Percentiles rank a stretch among this genome's conserved stretches.
phyloP scores from a whole-genome alignment of 2,888 invertebrate genomes.

The Kuschelorhynchus macadamiae region DNA sequence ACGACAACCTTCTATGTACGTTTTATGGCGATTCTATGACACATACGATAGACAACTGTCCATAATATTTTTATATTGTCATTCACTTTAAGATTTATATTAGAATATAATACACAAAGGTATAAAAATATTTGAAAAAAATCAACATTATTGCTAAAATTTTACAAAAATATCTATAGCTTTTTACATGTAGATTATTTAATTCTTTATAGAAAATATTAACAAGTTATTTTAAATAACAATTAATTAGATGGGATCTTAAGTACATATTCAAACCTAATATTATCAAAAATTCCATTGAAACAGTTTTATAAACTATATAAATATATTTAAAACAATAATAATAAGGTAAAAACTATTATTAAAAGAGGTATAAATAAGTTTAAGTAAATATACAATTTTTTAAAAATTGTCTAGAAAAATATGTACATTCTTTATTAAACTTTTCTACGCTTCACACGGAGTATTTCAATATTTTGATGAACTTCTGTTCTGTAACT shows the following conservation, averaged over 20 bases:
- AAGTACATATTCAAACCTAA: conserved; percentile 37
- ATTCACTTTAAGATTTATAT: conserved; percentile 10
- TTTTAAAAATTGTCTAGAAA: conserved; percentile 1
- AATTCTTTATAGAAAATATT: conserved; percentile 19
- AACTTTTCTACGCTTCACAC: no score
- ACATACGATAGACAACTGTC: no score
- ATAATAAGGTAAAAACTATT: conserved; percentile 38
- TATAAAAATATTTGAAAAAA: conserved; percentile 24
- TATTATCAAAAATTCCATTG: conserved; percentile 57
- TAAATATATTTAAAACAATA: conserved; percentile 54
- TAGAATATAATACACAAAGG: conserved; percentile 22
- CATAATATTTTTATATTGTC: conserved; percentile 28
- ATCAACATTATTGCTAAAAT: conserved; percentile 17
- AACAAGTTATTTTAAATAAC: conserved; percentile 24
- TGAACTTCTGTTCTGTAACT: no score
- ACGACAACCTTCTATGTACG: no score
- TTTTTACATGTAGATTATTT: not conserved
- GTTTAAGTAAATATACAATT: no score
- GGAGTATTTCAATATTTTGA: no score
- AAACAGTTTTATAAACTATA: conserved; percentile 55
- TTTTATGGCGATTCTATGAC: no score
- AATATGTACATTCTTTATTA: no score
- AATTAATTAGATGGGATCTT: conserved; percentile 12
- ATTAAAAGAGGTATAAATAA: conserved; percentile 25
- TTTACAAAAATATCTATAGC: conserved; percentile 28